Evolutionary conservation across 2,888 invertebrate genomes (phyloP).

Genomic region (Charanyca ferruginea): DNA sequence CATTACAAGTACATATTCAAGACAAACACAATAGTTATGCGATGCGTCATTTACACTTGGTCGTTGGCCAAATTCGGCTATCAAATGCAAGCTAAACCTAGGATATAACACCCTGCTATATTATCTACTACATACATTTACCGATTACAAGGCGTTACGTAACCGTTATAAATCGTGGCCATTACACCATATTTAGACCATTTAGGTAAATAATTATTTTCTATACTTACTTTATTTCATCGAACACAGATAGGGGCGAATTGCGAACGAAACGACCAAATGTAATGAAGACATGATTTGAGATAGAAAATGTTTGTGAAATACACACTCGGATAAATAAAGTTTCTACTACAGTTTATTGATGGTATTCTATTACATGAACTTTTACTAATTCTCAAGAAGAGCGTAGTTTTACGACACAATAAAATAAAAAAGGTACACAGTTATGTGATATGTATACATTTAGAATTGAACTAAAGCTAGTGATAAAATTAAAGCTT

Average conservation of each 20-base stretch:
- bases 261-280: slow-evolving; percentile 53
- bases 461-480: slow-evolving; percentile 23
- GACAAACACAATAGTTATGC: slow-evolving; percentile 50
- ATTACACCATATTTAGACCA: slow-evolving; percentile 52
- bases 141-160: slow-evolving; percentile 54
- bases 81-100: slow-evolving; percentile 55
- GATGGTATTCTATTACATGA: slow-evolving; percentile 17
- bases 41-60: slow-evolving; percentile 61
- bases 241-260: slow-evolving; percentile 57
- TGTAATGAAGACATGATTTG: slow-evolving; percentile 53
- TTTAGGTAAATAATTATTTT: slow-evolving; percentile 43
- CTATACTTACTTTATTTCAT: slow-evolving; percentile 46
- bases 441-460: slow-evolving; percentile 5
- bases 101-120: slow-evolving; percentile 56
- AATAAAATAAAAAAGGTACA: slow-evolving; percentile 6
- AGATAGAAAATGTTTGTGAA: slow-evolving; percentile 7
- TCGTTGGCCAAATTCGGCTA: slow-evolving; percentile 61
- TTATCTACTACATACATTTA: slow-evolving; percentile 49
- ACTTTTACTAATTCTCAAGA: too few species aligned
- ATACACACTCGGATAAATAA: slow-evolving; percentile 29
- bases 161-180: slow-evolving; percentile 36
- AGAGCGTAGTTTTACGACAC: slow-evolving; percentile 20
- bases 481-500: slow-evolving; percentile 55
- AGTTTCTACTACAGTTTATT: slow-evolving; percentile 11
- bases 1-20: slow-evolving; percentile 43